phyloP scores from a whole-genome alignment of 2,888 invertebrate genomes.

The Sarcophaga carnaria region DNA sequence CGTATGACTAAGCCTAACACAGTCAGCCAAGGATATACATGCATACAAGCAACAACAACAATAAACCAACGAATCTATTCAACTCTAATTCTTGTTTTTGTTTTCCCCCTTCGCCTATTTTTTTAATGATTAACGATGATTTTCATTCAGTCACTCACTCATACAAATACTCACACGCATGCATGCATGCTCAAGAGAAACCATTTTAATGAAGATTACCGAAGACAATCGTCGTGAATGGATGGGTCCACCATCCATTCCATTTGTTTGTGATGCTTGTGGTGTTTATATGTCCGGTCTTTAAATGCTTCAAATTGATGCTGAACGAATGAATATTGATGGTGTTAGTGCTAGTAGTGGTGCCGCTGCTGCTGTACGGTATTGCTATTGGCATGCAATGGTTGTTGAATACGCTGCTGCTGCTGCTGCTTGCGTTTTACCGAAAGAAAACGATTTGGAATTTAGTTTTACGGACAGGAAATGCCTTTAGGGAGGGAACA shows the following conservation, averaged over 20 bases:
- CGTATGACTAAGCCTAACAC: neutral
- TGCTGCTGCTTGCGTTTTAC: too few species aligned
- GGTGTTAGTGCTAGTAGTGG: neutral
- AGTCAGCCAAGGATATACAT: neutral
- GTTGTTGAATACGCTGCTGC: too few species aligned
- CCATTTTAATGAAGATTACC: neutral
- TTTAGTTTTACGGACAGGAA: neutral
- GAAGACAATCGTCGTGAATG: neutral
- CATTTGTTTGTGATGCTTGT: neutral
- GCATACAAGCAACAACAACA: too few species aligned
- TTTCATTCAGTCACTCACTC: neutral
- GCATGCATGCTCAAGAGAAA: neutral
- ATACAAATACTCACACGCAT: neutral
- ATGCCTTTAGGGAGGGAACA: neutral
- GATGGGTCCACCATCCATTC: neutral
- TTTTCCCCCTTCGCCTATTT: neutral
- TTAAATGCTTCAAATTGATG: neutral
- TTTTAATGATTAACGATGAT: neutral
- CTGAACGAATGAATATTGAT: constrained; percentile 1
- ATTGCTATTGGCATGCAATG: too few species aligned
- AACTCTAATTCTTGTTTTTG: neutral
- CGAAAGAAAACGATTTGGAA: neutral
- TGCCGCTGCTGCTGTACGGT: too few species aligned
- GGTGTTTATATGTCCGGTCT: neutral
- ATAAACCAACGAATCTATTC: neutral